Base-by-base conservation (phyloP, 2,888 invertebrate species). In the Hololepta plana region DNA sequence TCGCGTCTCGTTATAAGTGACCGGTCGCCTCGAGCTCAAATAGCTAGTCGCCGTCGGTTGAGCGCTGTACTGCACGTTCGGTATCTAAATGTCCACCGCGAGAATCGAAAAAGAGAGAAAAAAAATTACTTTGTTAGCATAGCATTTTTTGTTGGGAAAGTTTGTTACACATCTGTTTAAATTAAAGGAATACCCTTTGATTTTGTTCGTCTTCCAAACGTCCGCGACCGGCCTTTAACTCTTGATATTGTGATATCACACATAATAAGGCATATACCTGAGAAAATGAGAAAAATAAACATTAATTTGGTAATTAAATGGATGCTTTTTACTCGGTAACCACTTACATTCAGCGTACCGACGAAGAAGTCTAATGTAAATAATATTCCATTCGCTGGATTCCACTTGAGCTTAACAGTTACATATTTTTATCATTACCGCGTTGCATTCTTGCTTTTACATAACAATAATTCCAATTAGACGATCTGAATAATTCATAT, bases 231-330 rank as follows among this genome's bases (percentile, higher is more conserved):
- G 64, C 70, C 32, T 64, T 55, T 44, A 80, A 75, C 45, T 81
- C 81, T 54, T 85, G 85, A 46, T 79, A 82, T 51, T 84, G 84
- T 3, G 84, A 84, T 45, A 82, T 66, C 30, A 85, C 84, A 57
- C 84, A 84, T 30, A 84, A 61, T 51, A 82, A 58, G 35, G 77
- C 72, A 53, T 85, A 85, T 17, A 77, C 58, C 84, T 85, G 61
- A 23, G 55, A 54, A 32, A 21, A 28, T 16, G 19, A 27, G 17
- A 30, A 8, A 27, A 11, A 16, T 22, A 27, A 17, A 17, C 11
- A 24, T 9, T 9, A 23, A 4, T 15, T 4, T n/a, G 5, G n/a
- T 24, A 9, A 24, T 23, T 15, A 24, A 27, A 26, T 8, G 20
- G 8, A 17, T 14, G 16, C 10, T 9, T 12, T 4, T 25, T 9